Evolutionary conservation across 2,113 vertebrate species (phyloP), one percentile per base, ranked within the genome.

Genomic region (Lepus americanus): DNA sequence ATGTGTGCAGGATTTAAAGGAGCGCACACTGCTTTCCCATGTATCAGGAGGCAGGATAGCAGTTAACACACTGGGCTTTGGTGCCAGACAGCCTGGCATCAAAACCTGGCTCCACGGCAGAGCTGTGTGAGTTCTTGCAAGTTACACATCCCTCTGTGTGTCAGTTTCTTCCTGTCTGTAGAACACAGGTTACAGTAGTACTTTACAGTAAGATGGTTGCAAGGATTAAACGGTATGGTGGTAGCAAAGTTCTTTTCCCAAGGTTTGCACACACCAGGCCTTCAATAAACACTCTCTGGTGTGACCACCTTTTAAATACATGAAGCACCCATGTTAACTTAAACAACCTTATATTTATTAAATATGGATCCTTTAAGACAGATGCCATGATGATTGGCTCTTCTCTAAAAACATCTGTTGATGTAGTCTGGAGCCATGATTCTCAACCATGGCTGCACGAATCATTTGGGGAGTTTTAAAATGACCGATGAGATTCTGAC

Each of bases 31-130:
- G 0, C 51, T 78, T 92, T 81, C 67, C 74, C 39, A 70, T 33
- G 9, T 23, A 19, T 63, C 61, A 33, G 61, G 89, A 67, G 44
- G 44, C 51, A 92, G 81, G 49, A 31, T 51, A 39, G 76, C 20
- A 63, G 69, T 79, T 72, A 76, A 95, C 85, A 61, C n/a, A 67
- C 25, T 33, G 87, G 87, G 89, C 89, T 31, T 73, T 70, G 59
- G 90, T 79, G 92, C 74, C 90, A 97, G 87, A 90, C 72, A 94
- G 73, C 88, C 72, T 95, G 95, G 64, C 77, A 66, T 86, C 51
- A 23, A 67, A 90, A 64, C 69, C 67, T 69, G 86, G 51, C 73
- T 82, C 69, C n/a, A 9, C 33, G 55, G 83, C 94, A 92, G 67
- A 39, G 80, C 73, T 89, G 36, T 44, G 51, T 6, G 77, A 90